These are phyloP conservation scores for Carlito syrichta DNA, from an alignment of 2,113 vertebrate genomes.

Conservation along the genomic window DNA sequence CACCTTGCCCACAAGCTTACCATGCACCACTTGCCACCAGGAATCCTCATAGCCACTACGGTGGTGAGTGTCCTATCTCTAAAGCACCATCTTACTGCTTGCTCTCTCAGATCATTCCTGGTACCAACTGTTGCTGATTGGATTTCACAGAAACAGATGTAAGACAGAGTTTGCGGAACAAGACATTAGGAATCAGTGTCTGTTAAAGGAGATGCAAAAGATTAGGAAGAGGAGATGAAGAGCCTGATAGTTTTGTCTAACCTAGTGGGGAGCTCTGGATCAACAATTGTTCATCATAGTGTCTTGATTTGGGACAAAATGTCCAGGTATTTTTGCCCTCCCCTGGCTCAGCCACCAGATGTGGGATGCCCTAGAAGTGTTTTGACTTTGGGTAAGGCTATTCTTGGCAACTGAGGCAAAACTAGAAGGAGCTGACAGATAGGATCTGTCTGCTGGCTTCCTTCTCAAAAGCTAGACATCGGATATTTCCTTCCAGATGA, in stretches of 20 bases:
- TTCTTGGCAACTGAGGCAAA: background rate
- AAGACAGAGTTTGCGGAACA: background rate
- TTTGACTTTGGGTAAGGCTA: background rate
- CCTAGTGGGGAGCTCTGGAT: background rate
- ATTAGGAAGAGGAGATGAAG: background rate
- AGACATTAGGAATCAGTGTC: background rate
- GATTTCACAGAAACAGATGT: background rate
- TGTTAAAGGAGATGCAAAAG: background rate
- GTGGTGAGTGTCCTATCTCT: background rate
- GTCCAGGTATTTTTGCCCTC: background rate
- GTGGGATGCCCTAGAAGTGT: background rate
- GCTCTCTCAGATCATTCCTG: slow-evolving; percentile 1
- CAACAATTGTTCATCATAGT: background rate
- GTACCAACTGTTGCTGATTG: background rate
- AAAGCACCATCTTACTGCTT: background rate
- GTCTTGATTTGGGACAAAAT: background rate
- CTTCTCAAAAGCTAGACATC: background rate
- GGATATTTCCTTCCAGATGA: background rate
- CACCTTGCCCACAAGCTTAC: background rate
- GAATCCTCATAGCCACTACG: background rate
- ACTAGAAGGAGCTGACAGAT: background rate
- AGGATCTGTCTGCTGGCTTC: background rate
- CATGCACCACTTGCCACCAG: background rate
- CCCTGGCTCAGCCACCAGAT: background rate
- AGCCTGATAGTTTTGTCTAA: background rate